Conservation (phyloP, 2,888 invertebrate species). For the Heliothis peltigera region DNA sequence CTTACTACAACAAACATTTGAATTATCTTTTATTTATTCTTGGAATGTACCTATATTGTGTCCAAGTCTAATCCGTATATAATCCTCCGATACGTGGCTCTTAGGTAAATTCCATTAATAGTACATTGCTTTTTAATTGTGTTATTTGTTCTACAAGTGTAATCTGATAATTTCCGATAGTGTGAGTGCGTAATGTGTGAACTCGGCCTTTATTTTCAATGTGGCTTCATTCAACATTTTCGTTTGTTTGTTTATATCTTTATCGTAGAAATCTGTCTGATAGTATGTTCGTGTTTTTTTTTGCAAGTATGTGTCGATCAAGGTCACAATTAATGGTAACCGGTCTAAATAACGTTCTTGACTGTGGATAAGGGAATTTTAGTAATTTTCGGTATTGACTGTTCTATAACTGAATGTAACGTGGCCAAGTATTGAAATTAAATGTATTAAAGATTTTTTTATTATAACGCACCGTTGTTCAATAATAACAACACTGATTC, state of each 20-base stretch:
- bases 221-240: neutral
- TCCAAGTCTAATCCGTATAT: constrained; percentile 33
- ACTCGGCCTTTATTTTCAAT: constrained; percentile 37
- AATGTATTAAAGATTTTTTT: no score
- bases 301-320: neutral
- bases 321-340: neutral
- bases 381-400: no score
- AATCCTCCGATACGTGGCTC: constrained; percentile 37
- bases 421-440: no score
- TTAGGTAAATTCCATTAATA: constrained; percentile 31
- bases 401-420: no score
- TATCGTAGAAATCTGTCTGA: constrained; percentile 7
- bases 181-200: constrained; percentile 19
- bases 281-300: neutral
- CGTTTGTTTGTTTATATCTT: constrained; percentile 2
- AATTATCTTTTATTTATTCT: constrained; percentile 19
- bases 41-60: constrained; percentile 26
- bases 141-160: constrained; percentile 34
- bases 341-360: no score
- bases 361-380: neutral
- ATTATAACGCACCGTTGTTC: no score
- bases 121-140: constrained; percentile 33
- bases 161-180: constrained; percentile 34
- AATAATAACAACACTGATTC: no score
- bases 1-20: constrained; percentile 5